These are phyloP conservation scores for Ariolimax columbianus DNA, from an alignment of 2,888 invertebrate genomes.

Conservation along the genomic window DNA sequence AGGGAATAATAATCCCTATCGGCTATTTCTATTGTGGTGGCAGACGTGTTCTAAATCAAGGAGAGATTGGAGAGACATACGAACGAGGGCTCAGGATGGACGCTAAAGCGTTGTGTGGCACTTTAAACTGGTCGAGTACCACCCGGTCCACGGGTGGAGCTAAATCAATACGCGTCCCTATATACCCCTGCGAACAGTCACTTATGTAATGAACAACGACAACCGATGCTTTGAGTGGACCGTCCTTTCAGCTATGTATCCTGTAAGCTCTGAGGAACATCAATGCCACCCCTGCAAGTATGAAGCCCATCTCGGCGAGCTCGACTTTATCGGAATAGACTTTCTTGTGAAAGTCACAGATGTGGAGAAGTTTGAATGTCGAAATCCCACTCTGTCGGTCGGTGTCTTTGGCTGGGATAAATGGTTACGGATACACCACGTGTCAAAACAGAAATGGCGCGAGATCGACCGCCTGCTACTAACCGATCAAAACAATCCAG, in stretches of 20 bases:
- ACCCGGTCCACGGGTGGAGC: neutral
- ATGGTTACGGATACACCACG: neutral
- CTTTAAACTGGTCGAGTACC: neutral
- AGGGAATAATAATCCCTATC: too few relatives aligned
- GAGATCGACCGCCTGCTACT: neutral
- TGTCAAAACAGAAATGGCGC: neutral
- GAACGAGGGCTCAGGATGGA: neutral
- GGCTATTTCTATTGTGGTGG: too few relatives aligned
- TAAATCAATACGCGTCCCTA: neutral
- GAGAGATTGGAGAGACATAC: neutral
- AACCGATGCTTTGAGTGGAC: slow-evolving; percentile 18
- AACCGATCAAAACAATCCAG: neutral
- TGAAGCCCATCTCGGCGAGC: neutral
- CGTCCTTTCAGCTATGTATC: neutral
- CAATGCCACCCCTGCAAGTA: neutral
- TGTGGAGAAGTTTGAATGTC: neutral
- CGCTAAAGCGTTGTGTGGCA: neutral
- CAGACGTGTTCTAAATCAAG: too few relatives aligned
- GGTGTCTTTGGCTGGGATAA: neutral
- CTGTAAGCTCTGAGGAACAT: neutral
- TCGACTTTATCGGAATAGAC: neutral
- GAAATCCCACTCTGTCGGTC: neutral
- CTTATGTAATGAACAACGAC: slow-evolving; percentile 4
- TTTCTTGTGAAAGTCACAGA: neutral
- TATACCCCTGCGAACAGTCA: neutral